A percentile compares a stretch with the other conserved stretches of the same genome.
These are phyloP conservation scores for Dinomys branickii DNA, from an alignment of 2,113 vertebrate genomes.

Conservation along the genomic window DNA sequence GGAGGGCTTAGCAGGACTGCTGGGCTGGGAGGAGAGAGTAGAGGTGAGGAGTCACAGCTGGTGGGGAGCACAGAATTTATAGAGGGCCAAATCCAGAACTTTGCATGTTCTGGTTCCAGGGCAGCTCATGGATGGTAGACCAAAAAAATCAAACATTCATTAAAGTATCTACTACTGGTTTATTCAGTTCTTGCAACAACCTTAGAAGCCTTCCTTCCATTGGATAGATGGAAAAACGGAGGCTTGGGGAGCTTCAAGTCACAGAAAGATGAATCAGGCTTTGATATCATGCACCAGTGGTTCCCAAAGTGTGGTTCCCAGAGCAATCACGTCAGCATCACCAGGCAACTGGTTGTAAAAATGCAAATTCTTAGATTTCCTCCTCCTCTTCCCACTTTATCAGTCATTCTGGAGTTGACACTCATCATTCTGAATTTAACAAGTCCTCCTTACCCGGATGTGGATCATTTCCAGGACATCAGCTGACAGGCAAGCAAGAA, in stretches of 20 bases:
- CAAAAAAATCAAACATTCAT: not conserved
- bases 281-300: not conserved
- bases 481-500: not conserved
- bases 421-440: not conserved
- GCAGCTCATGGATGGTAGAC: not conserved
- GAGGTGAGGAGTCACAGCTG: fast-evolving
- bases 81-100: fast-evolving
- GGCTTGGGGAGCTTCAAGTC: not conserved
- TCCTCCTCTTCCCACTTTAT: not conserved
- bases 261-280: not conserved
- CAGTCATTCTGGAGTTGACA: not conserved
- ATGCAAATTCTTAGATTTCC: not conserved
- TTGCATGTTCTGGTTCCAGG: not conserved
- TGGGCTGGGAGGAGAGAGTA: not conserved
- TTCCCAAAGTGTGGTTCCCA: not conserved
- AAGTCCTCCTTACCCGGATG: not conserved
- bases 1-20: not conserved
- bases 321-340: not conserved
- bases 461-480: not conserved
- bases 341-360: not conserved
- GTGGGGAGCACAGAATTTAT: not conserved
- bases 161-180: not conserved
- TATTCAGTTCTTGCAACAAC: not conserved
- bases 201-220: not conserved
- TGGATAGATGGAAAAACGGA: not conserved